Evolutionary conservation across 2,888 invertebrate species (phyloP).

Genomic region (Megamerina dolium): DNA sequence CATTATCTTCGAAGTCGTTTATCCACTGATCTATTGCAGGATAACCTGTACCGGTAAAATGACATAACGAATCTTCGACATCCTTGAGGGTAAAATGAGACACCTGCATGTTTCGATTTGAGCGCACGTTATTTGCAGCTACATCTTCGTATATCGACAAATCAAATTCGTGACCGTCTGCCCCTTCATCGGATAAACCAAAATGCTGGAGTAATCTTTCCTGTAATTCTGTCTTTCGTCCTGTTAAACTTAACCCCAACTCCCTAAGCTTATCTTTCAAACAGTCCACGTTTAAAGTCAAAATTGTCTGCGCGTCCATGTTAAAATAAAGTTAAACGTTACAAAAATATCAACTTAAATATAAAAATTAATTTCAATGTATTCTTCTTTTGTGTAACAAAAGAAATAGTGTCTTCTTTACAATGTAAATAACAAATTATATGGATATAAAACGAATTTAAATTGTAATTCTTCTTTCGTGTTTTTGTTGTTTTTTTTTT

Average conservation of each 20-base stretch:
- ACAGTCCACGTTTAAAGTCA: slow-evolving; percentile 3
- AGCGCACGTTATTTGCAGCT: not conserved
- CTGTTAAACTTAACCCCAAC: slow-evolving; percentile 4
- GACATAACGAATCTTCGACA: slow-evolving; percentile 1
- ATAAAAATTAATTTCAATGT: too few species aligned
- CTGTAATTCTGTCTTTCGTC: slow-evolving; percentile 7
- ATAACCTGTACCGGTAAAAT: slow-evolving; percentile 1
- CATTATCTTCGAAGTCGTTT: slow-evolving; percentile 15
- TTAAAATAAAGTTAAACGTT: not conserved
- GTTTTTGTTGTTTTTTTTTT: too few species aligned
- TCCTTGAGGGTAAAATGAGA: slow-evolving; percentile 5
- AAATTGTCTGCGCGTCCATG: slow-evolving; percentile 6
- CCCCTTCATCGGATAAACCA: slow-evolving; percentile 6
- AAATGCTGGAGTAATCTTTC: slow-evolving; percentile 9
- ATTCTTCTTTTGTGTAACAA: too few species aligned
- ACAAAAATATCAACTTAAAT: too few species aligned
- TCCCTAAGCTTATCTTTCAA: slow-evolving; percentile 9
- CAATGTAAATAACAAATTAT: too few species aligned
- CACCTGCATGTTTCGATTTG: not conserved
- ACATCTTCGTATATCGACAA: slow-evolving; percentile 4
- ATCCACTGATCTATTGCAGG: slow-evolving; percentile 8
- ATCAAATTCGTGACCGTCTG: not conserved
- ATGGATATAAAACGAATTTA: too few species aligned
- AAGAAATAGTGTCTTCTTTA: too few species aligned
- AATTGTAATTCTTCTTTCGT: too few species aligned